A percentile compares a stretch with the other conserved stretches of the same genome.
phyloP scores from a whole-genome alignment of 1,140 invertebrate genomes.

The Choristoneura fumiferana region DNA sequence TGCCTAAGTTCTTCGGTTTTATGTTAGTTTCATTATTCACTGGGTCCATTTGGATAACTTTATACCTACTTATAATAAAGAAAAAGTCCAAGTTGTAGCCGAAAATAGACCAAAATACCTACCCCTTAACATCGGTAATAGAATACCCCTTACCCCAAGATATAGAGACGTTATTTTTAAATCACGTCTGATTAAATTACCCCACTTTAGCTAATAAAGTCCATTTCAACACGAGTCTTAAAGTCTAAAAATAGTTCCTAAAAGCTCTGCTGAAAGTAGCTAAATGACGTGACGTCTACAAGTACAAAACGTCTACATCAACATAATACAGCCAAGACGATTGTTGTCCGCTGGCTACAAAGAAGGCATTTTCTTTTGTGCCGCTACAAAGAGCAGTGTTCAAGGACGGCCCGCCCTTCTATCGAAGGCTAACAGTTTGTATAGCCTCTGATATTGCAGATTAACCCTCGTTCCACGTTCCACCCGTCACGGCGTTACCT shows the following conservation, averaged over 20 bases:
- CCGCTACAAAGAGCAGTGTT: slow-evolving; percentile 43
- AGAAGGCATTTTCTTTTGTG: slow-evolving; percentile 51
- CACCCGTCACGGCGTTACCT: slow-evolving; percentile 33
- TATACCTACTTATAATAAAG: no score
- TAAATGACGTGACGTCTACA: slow-evolving; percentile 24
- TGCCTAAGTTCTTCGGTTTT: no score
- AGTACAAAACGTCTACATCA: slow-evolving; percentile 21
- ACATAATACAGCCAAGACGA: slow-evolving; percentile 24
- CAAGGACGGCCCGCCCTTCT: slow-evolving; percentile 45
- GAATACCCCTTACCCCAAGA: no score
- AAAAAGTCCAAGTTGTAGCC: no score
- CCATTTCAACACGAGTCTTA: no score
- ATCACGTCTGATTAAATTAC: background rate
- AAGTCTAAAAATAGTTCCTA: slow-evolving; percentile 6
- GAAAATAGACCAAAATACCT: no score
- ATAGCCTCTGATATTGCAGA: slow-evolving; percentile 48
- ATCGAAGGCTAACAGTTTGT: slow-evolving; percentile 40
- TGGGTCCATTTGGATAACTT: no score
- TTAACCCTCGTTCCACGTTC: slow-evolving; percentile 42
- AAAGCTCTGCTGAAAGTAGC: slow-evolving; percentile 22
- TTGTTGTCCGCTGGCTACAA: slow-evolving; percentile 33
- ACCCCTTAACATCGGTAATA: no score
- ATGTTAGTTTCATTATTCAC: no score
- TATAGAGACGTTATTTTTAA: no score
- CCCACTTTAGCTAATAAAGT: slow-evolving; percentile 16